Percentiles rank a stretch among this genome's conserved stretches.
These are phyloP conservation scores for Phalera bucephala DNA, from an alignment of 2,888 invertebrate species.

Conservation along the genomic window DNA sequence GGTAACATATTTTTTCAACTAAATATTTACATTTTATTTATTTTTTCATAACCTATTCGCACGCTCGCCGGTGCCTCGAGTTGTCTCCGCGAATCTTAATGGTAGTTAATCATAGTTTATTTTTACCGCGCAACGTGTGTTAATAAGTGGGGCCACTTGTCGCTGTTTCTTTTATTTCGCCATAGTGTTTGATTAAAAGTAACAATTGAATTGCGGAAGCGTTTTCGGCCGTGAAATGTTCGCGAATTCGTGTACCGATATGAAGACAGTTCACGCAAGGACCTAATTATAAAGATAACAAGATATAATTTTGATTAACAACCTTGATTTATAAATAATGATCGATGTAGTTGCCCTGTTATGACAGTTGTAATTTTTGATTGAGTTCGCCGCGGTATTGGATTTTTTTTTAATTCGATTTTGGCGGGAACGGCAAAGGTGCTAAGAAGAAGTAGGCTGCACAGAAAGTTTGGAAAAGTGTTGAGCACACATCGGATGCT, in stretches of 20 bases:
- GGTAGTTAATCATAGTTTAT: slow-evolving; percentile 82
- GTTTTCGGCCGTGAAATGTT: slow-evolving; percentile 51
- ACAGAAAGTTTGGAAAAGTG: slow-evolving; percentile 80
- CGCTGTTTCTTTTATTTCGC: slow-evolving; percentile 65
- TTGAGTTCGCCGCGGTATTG: slow-evolving; percentile 31
- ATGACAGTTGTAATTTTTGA: slow-evolving; percentile 39
- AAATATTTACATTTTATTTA: slow-evolving; percentile 43
- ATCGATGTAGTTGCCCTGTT: slow-evolving; percentile 25
- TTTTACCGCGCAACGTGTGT: slow-evolving; percentile 80
- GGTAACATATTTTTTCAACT: slow-evolving; percentile 42
- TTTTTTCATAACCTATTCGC: slow-evolving; percentile 63
- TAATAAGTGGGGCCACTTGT: slow-evolving; percentile 76
- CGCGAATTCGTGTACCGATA: slow-evolving; percentile 45
- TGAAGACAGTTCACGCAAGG: slow-evolving; percentile 46
- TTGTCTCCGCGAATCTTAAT: slow-evolving; percentile 80
- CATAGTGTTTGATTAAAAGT: slow-evolving; percentile 64
- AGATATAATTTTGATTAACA: slow-evolving; percentile 44
- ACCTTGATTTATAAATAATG: slow-evolving; percentile 32
- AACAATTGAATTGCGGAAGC: slow-evolving; percentile 67
- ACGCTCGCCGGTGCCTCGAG: slow-evolving; percentile 60
- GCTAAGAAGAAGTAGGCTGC: slow-evolving; percentile 58
- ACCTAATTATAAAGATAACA: slow-evolving; percentile 48
- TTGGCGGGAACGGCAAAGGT: slow-evolving; percentile 66
- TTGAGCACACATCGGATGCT: slow-evolving; percentile 73
- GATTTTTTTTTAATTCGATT: slow-evolving; percentile 41